phyloP scores from a whole-genome alignment of 2,113 vertebrate species.

The Ictalurus furcatus region DNA sequence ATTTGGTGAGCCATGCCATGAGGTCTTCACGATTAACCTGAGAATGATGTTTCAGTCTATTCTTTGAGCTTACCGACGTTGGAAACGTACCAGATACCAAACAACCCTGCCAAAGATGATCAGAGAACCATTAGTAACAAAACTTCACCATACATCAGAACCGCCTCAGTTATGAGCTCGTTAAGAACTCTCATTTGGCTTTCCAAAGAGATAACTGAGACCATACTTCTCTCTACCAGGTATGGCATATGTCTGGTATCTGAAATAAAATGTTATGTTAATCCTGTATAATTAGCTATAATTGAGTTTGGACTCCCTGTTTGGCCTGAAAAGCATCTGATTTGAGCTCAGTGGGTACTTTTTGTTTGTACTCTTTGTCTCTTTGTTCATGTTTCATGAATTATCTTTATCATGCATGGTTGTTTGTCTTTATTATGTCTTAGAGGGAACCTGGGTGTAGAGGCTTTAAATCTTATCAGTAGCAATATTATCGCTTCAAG shows the following conservation, averaged over 20 bases:
- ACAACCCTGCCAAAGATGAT: neutral
- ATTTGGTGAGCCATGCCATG: slow-evolving; percentile 53
- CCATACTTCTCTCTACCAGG: neutral
- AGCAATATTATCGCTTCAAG: neutral
- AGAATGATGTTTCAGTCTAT: slow-evolving; percentile 4
- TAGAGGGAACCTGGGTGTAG: slow-evolving; percentile 56
- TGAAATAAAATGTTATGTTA: neutral
- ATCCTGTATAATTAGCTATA: neutral
- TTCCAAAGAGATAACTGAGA: neutral
- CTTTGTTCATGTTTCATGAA: neutral
- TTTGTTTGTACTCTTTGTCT: neutral
- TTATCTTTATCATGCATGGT: slow-evolving; percentile 47
- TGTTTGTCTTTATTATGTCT: neutral
- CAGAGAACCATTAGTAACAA: neutral
- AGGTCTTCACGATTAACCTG: slow-evolving; percentile 51
- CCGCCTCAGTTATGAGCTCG: neutral
- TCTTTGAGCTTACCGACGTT: slow-evolving; percentile 12
- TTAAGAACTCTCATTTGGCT: neutral
- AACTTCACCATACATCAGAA: neutral
- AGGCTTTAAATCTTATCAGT: neutral
- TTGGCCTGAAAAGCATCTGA: slow-evolving; percentile 50
- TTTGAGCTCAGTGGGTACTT: slow-evolving; percentile 13
- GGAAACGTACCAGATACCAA: slow-evolving; percentile 38
- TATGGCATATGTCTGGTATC: slow-evolving; percentile 28
- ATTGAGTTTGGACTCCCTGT: neutral